Conservation (phyloP, 2,888 invertebrate genomes). For the Dorcus parallelipipedus region DNA sequence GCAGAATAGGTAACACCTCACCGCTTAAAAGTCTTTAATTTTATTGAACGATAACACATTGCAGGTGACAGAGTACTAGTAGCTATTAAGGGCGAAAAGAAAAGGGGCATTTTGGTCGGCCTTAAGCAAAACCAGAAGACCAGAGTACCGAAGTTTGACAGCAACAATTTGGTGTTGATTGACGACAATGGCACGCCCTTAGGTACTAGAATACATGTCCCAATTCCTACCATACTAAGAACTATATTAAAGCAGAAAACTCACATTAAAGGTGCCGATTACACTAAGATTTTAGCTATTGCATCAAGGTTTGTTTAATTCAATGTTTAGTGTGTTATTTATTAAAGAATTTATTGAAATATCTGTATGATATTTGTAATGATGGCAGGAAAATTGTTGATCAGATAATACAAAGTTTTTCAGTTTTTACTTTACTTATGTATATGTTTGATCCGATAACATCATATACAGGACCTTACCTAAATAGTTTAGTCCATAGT, state of each 20-base stretch:
- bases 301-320: conserved; percentile 80
- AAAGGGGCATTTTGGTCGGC: conserved; percentile 88
- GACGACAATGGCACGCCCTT: conserved; percentile 93
- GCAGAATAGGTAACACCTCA: conserved; percentile 55
- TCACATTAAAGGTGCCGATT: conserved; percentile 79
- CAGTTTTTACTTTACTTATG: too few relatives aligned
- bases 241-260: conserved; percentile 80
- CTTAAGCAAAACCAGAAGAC: conserved; percentile 76
- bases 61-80: conserved; percentile 84
- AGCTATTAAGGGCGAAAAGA: conserved; percentile 93
- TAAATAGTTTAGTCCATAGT: too few relatives aligned
- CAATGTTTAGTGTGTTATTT: background rate
- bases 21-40: background rate
- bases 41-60: conserved; percentile 7
- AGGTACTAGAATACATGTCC: conserved; percentile 92
- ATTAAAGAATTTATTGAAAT: background rate
- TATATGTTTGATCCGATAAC: too few relatives aligned
- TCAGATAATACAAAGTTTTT: too few relatives aligned
- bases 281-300: conserved; percentile 88
- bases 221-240: conserved; percentile 86
- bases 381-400: too few relatives aligned
- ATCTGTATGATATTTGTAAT: too few relatives aligned
- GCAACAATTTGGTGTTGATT: conserved; percentile 92
- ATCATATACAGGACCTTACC: too few relatives aligned
- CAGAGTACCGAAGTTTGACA: conserved; percentile 87